Conservation (phyloP, 2,113 vertebrate genomes). For the Cyanoliseus patagonus region DNA sequence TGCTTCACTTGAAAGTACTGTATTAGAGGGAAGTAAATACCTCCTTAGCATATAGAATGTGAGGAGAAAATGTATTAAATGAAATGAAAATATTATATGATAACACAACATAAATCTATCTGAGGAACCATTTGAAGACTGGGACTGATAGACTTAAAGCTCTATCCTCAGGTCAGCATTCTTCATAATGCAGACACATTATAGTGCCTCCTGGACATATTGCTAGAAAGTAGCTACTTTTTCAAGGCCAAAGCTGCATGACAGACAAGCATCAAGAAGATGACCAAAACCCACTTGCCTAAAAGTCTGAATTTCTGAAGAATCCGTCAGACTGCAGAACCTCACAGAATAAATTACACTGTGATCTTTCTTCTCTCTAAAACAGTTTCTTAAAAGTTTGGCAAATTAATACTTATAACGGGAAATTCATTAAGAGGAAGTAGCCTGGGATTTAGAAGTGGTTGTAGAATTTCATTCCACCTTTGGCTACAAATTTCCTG, state of each 20-base stretch:
- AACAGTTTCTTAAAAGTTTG: background rate
- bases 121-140: background rate
- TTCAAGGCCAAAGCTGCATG: background rate
- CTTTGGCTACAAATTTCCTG: background rate
- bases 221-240: background rate
- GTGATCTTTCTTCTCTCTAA: fast-evolving
- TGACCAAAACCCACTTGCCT: background rate
- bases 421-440: background rate
- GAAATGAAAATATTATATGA: background rate
- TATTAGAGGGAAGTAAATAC: background rate
- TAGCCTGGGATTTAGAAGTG: background rate
- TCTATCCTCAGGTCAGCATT: background rate
- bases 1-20: background rate
- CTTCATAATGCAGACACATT: background rate
- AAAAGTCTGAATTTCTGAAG: background rate
- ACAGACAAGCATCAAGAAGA: background rate
- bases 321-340: background rate
- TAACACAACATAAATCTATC: background rate
- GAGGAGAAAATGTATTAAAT: background rate
- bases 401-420: background rate
- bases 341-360: background rate
- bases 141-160: background rate
- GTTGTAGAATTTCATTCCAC: background rate
- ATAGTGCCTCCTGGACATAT: background rate
- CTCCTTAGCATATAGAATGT: background rate